Evolutionary conservation across 2,113 vertebrate species (phyloP).

Genomic region (Cyanoderma ruficeps): DNA sequence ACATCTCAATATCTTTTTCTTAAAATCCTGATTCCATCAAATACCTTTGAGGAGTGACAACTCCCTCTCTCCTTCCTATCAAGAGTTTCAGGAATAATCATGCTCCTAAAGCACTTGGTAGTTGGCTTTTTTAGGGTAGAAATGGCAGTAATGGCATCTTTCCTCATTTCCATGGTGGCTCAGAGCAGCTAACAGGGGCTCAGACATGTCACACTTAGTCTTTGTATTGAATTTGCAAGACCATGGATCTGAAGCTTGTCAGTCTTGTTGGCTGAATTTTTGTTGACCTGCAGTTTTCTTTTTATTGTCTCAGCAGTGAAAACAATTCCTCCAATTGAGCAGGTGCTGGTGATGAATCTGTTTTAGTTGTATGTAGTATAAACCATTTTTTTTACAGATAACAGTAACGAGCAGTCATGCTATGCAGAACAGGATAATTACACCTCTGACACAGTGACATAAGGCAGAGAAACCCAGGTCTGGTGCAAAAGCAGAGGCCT

Average conservation of each 20-base stretch:
- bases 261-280: background rate
- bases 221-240: background rate
- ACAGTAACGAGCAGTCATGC: accelerated
- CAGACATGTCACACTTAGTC: background rate
- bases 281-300: background rate
- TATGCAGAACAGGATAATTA: background rate
- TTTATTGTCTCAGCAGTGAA: background rate
- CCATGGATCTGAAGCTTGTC: background rate
- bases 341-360: background rate
- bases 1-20: background rate
- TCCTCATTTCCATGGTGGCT: background rate
- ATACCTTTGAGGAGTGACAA: background rate
- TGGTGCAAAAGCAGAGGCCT: background rate
- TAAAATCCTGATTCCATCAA: background rate
- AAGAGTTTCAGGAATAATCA: background rate
- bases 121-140: background rate
- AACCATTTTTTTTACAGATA: background rate
- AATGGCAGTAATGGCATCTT: background rate
- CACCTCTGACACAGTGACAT: background rate
- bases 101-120: background rate
- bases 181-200: background rate
- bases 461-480: background rate
- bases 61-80: background rate
- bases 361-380: background rate
- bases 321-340: background rate